Evolutionary conservation across 2,797 vertebrate species (phyloP), one percentile per base, ranked within the genome.

Genomic region (Lepidocolaptes lacrymiger): DNA sequence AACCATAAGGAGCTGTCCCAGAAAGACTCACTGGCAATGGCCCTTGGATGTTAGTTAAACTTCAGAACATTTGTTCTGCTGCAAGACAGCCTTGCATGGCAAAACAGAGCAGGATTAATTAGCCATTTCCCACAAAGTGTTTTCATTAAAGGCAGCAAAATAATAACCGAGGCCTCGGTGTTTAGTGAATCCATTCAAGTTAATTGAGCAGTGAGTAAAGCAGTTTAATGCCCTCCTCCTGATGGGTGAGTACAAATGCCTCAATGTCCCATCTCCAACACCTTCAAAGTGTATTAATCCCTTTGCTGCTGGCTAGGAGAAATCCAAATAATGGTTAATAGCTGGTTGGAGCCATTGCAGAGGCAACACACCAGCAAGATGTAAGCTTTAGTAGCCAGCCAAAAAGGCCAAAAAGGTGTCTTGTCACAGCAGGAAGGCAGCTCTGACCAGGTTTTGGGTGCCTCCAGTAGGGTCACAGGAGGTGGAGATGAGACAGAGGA

Each of bases 81-180:
- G 30, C 61, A 54, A 75, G 52, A 52, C 17, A 68, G n/a, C 22
- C 27, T 93, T 66, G n/a, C 41, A 7, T 15, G 24, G 15, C 7
- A 30, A 34, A n/a, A 58, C 32, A 6, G 12, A 48, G 11, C 21
- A 17, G 16, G 9, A 39, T 77, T 88, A 80, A 81, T 86, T 74
- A 85, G 80, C 61, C 4, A 0, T 81, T 96, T 89, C 41, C 48
- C 63, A 89, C 39, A 23, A 91, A 87, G 59, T 64, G 32, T 78
- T 95, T 93, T 93, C 62, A 73, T 88, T 56, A 93, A 89, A 96
- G 88, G 30, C 85, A 73, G 27, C 43, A 84, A 94, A 94, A 78
- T 85, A 83, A 32, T 80, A 90, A 69, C 61, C 52, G 48, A 18
- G 82, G 56, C 77, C 30, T 83, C 59, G 48, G 64, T 51, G 34